phyloP scores from a whole-genome alignment of 2,888 invertebrate genomes.

The Parnassius orleans region DNA sequence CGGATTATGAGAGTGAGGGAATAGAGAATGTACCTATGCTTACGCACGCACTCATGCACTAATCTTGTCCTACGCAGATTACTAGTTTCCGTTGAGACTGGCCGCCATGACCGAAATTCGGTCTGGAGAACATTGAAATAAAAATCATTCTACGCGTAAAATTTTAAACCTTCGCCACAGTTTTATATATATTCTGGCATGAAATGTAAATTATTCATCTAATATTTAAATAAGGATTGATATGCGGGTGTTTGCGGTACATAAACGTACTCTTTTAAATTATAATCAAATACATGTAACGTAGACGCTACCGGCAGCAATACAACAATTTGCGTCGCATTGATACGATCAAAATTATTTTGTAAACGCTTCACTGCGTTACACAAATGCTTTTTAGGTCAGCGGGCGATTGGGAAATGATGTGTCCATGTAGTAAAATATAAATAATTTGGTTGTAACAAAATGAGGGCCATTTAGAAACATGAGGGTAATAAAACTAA shows the following conservation, averaged over 20 bases:
- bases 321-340: conserved; percentile 48
- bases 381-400: conserved; percentile 74
- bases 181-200: conserved; percentile 4
- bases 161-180: no score
- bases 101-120: no score
- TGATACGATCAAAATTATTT: conserved; percentile 65
- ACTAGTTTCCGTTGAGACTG: no score
- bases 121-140: no score
- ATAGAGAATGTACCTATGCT: no score
- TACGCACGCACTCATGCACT: no score
- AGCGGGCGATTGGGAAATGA: conserved; percentile 77
- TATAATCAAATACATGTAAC: conserved; percentile 23
- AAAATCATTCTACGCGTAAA: no score
- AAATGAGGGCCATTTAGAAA: conserved; percentile 80
- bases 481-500: conserved; percentile 81
- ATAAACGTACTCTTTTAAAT: conserved; percentile 13
- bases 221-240: conserved; percentile 23
- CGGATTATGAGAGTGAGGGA: no score
- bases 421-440: conserved; percentile 77
- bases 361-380: conserved; percentile 71
- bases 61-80: no score
- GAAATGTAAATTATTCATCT: conserved; percentile 15
- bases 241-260: conserved; percentile 26
- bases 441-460: conserved; percentile 78
- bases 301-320: conserved; percentile 17